Evolutionary conservation across 2,888 invertebrate species (phyloP).

Genomic region (Caenorhabditis sp.): DNA sequence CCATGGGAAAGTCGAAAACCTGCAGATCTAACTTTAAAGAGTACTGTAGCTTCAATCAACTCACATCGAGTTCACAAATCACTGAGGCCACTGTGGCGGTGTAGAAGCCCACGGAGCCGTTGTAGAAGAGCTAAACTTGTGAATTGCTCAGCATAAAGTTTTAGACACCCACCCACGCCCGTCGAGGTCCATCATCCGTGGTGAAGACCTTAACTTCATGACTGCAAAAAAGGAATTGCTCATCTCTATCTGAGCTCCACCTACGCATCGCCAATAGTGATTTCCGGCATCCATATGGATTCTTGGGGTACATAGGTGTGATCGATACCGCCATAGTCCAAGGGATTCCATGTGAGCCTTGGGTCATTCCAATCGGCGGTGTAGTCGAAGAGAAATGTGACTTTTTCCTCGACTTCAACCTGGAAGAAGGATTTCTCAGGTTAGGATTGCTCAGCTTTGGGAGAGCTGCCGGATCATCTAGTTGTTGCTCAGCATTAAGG

Average conservation of each 20-base stretch:
- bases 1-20: slow-evolving; percentile 45
- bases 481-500: too few relatives aligned
- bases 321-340: slow-evolving; percentile 57
- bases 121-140: slow-evolving; percentile 16
- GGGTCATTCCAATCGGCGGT: slow-evolving; percentile 41
- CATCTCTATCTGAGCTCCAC: neutral
- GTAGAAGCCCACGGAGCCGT: slow-evolving; percentile 52
- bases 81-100: slow-evolving; percentile 49
- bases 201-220: slow-evolving; percentile 46
- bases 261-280: slow-evolving; percentile 49
- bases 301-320: slow-evolving; percentile 54
- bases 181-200: slow-evolving; percentile 27
- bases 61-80: slow-evolving; percentile 29
- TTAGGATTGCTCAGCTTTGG: too few relatives aligned
- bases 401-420: slow-evolving; percentile 58
- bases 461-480: too few relatives aligned
- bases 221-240: neutral
- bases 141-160: neutral
- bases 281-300: slow-evolving; percentile 49
- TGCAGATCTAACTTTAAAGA: neutral
- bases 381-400: slow-evolving; percentile 56
- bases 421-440: neutral
- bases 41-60: neutral
- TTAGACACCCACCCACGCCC: slow-evolving; percentile 41
- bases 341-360: slow-evolving; percentile 53